phyloP scores from a whole-genome alignment of 2,797 vertebrate species.

The Myioborus melanocephalus region DNA sequence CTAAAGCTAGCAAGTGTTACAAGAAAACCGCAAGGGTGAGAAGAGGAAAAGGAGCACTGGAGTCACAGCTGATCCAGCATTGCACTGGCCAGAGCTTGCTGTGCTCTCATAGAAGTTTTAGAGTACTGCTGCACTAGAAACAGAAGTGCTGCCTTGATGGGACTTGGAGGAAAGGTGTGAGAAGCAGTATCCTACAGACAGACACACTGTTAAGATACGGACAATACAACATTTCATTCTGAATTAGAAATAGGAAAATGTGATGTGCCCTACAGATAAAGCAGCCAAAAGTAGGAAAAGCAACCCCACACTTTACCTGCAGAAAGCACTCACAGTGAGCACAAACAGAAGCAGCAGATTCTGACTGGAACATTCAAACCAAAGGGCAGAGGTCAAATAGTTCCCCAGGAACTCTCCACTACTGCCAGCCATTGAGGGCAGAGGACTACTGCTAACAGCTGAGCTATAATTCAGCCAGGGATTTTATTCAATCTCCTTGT shows the following conservation, averaged over 20 bases:
- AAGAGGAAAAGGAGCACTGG: neutral
- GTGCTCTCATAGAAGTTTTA: neutral
- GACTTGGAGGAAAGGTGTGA: neutral
- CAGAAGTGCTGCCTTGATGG: neutral
- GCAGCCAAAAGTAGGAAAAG: constrained; percentile 55
- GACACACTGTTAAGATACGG: neutral
- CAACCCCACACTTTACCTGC: constrained; percentile 67
- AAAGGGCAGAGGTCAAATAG: constrained; percentile 61
- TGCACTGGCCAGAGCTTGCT: neutral
- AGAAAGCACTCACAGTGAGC: constrained; percentile 65
- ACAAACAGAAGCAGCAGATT: constrained; percentile 68
- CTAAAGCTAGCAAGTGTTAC: neutral
- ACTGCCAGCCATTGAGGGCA: constrained; percentile 63
- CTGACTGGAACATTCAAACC: constrained; percentile 65
- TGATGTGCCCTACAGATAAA: constrained; percentile 47
- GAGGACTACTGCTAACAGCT: constrained; percentile 66
- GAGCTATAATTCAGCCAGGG: constrained; percentile 64
- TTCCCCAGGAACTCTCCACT: constrained; percentile 66
- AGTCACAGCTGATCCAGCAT: neutral
- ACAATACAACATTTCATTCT: constrained; percentile 29
- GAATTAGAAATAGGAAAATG: constrained; percentile 30
- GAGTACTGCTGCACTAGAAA: neutral
- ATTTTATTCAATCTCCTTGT: constrained; percentile 66
- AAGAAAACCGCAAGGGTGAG: neutral
- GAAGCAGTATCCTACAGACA: constrained; percentile 14